These are phyloP conservation scores for Saxidomus purpurata DNA, from an alignment of 1,140 invertebrate species.

Conservation along the genomic window DNA sequence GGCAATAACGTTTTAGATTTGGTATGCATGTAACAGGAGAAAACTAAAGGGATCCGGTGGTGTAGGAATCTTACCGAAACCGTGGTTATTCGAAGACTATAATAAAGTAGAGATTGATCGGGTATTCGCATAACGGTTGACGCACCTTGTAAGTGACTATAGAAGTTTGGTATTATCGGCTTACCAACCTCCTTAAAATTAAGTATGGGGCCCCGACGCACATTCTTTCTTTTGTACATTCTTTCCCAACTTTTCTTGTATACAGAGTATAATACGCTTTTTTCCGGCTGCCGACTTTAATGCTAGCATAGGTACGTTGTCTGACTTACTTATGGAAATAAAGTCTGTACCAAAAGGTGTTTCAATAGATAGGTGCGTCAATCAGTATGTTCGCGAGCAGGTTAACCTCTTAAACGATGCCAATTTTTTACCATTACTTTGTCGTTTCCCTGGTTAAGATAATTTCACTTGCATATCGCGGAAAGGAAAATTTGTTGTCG, in stretches of 20 bases:
- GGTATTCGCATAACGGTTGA: not conserved
- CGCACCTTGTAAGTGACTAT: not conserved
- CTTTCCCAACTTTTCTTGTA: not conserved
- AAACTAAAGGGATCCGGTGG: not conserved
- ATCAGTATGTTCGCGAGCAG: constrained; percentile 20
- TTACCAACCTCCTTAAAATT: not conserved
- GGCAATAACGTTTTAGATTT: no score
- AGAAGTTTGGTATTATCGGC: not conserved
- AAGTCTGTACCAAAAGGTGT: not conserved
- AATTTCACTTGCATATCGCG: constrained; percentile 7
- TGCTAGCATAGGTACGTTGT: not conserved
- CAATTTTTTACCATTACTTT: constrained; percentile 30
- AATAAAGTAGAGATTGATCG: not conserved
- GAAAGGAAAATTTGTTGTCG: constrained; percentile 45
- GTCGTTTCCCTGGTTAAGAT: not conserved
- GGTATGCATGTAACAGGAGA: no score
- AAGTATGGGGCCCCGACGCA: not conserved
- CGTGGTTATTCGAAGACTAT: not conserved
- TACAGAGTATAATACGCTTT: not conserved
- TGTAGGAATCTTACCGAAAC: not conserved
- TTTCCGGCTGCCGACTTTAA: constrained; percentile 9
- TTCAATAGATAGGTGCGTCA: not conserved
- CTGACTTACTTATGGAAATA: not conserved
- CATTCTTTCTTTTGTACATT: not conserved
- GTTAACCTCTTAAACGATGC: constrained; percentile 39